Evolutionary conservation across 2,113 vertebrate genomes (phyloP).

Genomic region (Tragelaphus buxtoni): DNA sequence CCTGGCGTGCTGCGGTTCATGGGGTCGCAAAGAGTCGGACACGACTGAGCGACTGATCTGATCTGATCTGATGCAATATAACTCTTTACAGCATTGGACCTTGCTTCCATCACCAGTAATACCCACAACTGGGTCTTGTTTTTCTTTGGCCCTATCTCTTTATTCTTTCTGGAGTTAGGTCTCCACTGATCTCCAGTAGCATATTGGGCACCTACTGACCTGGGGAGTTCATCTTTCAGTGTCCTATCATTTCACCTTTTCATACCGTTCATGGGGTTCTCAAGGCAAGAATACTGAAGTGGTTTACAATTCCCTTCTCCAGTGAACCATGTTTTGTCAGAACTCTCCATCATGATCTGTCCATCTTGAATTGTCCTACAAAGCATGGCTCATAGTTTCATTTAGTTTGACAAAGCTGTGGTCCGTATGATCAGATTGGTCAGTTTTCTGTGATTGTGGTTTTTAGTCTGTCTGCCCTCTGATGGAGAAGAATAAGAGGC

Average conservation of each 20-base stretch:
- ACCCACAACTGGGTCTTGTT: neutral
- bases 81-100: neutral
- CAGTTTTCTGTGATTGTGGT: neutral
- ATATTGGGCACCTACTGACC: neutral
- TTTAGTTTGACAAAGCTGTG: neutral
- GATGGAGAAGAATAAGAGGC: neutral
- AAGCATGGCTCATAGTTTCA: neutral
- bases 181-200: neutral
- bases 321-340: neutral
- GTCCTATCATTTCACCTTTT: fast-evolving
- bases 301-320: neutral
- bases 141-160: neutral
- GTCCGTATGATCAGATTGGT: neutral
- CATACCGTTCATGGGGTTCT: neutral
- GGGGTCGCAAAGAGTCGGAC: no score
- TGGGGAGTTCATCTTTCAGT: neutral
- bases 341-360: fast-evolving
- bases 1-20: no score
- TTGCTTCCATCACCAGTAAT: neutral
- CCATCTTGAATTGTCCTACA: fast-evolving
- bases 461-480: neutral
- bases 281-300: neutral
- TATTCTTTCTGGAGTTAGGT: neutral
- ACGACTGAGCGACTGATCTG: no score
- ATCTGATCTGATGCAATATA: neutral